Base-by-base conservation (phyloP, 2,113 vertebrate genomes). In the Tupaia tana region DNA sequence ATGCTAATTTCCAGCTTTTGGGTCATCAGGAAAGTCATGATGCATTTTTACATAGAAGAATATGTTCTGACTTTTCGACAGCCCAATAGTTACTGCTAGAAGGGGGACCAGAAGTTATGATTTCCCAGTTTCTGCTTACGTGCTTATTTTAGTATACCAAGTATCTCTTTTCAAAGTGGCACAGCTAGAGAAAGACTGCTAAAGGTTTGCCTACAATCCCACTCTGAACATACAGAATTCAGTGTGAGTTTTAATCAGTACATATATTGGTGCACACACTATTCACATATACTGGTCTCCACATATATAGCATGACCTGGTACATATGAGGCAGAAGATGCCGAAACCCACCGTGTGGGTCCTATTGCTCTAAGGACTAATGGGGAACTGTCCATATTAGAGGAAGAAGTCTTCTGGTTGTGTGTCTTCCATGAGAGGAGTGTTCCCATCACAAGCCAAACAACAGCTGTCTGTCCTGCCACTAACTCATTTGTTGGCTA, bases 401-500 rank as follows among this genome's bases (percentile, higher is more conserved):
- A 87, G 43, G 25, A 83, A 19, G 2, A n/a, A 14, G 67, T 94
- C 52, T 85, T 93, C 63, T 93, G 67, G 18, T n/a, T 79, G 58
- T 11, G 15, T 75, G 31, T 96, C 71, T 81, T 73, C 9, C 54
- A 4, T 66, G 88, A 74, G 15, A 74, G 34, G 58, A 91, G 20
- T 70, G 77, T 24, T 90, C 14, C 70, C 12, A 34, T 2, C 1
- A 24, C 24, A 61, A 71, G 58, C 7, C 52, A 63, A 31, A 29
- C 3, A 12, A 29, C 20, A 61, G 22, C 12, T 52, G 24, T 75
- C 15, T 43, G 4, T 78, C 85, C 78, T 61, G 24, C 19, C 3
- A 27, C 29, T 31, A 71, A 4, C 27, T 91, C 12, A 43, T 56
- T 86, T 86, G 12, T 64, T 91, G 66, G 24, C 27, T 87, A 14